Conservation (phyloP, 2,888 invertebrate species). For the Keiferia lycopersicella region DNA sequence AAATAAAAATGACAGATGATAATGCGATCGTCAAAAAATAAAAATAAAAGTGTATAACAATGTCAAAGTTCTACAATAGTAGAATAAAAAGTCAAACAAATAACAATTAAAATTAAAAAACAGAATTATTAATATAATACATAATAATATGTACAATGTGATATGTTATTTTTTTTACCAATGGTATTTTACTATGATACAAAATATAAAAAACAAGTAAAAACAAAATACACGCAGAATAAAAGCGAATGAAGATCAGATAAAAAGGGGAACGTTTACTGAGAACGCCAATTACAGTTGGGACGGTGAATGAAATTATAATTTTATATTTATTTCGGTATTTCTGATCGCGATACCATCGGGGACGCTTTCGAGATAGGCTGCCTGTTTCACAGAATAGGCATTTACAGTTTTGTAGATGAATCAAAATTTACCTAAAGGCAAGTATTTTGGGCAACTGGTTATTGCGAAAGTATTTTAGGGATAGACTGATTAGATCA, state of each 20-base stretch:
- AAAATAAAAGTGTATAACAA: too few species aligned
- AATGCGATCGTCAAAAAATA: too few species aligned
- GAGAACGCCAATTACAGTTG: constrained; percentile 44
- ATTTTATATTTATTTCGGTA: constrained; percentile 50
- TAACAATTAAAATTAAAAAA: too few species aligned
- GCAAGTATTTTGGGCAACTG: not conserved
- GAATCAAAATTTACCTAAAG: not conserved
- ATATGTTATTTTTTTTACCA: too few species aligned
- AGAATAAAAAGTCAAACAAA: too few species aligned
- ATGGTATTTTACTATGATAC: too few species aligned
- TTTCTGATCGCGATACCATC: constrained; percentile 45
- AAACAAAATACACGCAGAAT: not conserved
- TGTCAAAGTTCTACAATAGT: too few species aligned
- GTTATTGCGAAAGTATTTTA: not conserved
- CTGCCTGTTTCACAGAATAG: not conserved
- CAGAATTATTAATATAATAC: too few species aligned
- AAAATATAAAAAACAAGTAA: not conserved
- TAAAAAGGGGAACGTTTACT: constrained; percentile 40
- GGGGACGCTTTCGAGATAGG: not conserved
- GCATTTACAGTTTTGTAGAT: constrained; percentile 2
- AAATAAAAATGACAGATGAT: too few species aligned
- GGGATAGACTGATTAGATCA: not conserved
- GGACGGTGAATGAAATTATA: constrained; percentile 54
- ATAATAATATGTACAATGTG: too few species aligned
- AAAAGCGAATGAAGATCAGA: constrained; percentile 34